Conservation (phyloP, 1,140 invertebrate species). For the Meteorus sp. region DNA sequence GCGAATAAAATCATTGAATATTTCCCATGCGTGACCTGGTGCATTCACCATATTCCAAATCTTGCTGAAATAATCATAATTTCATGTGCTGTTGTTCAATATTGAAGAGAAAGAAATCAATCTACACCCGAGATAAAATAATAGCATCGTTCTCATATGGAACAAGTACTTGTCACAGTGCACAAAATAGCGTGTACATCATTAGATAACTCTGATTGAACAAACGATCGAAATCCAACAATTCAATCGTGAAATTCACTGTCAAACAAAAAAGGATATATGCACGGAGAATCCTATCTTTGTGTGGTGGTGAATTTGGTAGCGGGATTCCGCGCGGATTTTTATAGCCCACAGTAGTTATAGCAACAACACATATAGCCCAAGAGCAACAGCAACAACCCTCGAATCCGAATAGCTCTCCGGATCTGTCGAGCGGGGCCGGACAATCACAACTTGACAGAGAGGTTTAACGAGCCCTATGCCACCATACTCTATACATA, state of each 20-base stretch:
- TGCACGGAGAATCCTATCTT: too few species aligned
- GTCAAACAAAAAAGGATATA: not conserved
- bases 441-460: constrained; percentile 60
- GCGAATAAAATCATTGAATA: too few species aligned
- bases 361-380: constrained; percentile 47
- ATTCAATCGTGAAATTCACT: constrained; percentile 53
- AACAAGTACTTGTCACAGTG: too few species aligned
- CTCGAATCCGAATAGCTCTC: constrained; percentile 30
- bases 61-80: too few species aligned
- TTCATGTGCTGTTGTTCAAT: too few species aligned
- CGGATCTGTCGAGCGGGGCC: too few species aligned
- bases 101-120: too few species aligned
- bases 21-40: too few species aligned
- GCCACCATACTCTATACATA: constrained; percentile 39
- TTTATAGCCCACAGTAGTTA: constrained; percentile 52
- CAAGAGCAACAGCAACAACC: constrained; percentile 42
- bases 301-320: not conserved
- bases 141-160: too few species aligned
- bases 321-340: constrained; percentile 27
- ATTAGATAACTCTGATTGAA: constrained; percentile 3
- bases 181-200: not conserved
- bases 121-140: too few species aligned
- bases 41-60: too few species aligned
- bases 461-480: constrained; percentile 59
- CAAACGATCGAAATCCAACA: constrained; percentile 41